A percentile compares a stretch with the other conserved stretches of the same genome.
These are phyloP conservation scores for Parnassius smintheus DNA, from an alignment of 2,888 invertebrate genomes.

Conservation along the genomic window DNA sequence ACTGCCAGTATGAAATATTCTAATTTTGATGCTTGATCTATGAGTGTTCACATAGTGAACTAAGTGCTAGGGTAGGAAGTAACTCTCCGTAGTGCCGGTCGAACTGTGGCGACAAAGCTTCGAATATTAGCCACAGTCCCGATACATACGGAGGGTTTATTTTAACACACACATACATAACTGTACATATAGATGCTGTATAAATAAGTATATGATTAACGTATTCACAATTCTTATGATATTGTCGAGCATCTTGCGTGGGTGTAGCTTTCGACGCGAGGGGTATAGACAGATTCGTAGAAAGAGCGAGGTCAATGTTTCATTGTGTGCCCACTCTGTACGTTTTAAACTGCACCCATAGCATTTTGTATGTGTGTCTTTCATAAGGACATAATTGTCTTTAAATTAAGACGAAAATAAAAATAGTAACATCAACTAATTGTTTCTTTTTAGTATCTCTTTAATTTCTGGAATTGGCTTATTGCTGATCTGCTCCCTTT, in stretches of 20 bases:
- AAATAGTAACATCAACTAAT: slow-evolving; percentile 71
- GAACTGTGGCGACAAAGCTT: neutral
- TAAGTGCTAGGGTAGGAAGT: slow-evolving; percentile 43
- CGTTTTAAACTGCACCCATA: slow-evolving; percentile 16
- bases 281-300: neutral
- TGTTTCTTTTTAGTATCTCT: slow-evolving; percentile 47
- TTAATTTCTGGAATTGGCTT: neutral
- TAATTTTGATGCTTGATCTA: slow-evolving; percentile 52
- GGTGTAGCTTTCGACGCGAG: slow-evolving; percentile 8
- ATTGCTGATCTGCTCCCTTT: neutral
- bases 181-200: slow-evolving; percentile 79
- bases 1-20: slow-evolving; percentile 66
- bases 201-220: slow-evolving; percentile 71
- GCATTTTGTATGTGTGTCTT: slow-evolving; percentile 73
- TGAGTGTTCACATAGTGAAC: slow-evolving; percentile 66
- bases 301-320: slow-evolving; percentile 10
- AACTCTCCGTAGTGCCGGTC: neutral
- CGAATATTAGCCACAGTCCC: neutral
- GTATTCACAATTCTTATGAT: slow-evolving; percentile 59
- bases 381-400: slow-evolving; percentile 68
- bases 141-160: slow-evolving; percentile 39
- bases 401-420: slow-evolving; percentile 70
- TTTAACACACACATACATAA: slow-evolving; percentile 57
- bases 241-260: slow-evolving; percentile 61
- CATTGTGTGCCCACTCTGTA: slow-evolving; percentile 3